A percentile compares a stretch with the other conserved stretches of the same genome.
These are phyloP conservation scores for Sebastes schlegelii DNA, from an alignment of 2,113 vertebrate genomes.

Conservation along the genomic window DNA sequence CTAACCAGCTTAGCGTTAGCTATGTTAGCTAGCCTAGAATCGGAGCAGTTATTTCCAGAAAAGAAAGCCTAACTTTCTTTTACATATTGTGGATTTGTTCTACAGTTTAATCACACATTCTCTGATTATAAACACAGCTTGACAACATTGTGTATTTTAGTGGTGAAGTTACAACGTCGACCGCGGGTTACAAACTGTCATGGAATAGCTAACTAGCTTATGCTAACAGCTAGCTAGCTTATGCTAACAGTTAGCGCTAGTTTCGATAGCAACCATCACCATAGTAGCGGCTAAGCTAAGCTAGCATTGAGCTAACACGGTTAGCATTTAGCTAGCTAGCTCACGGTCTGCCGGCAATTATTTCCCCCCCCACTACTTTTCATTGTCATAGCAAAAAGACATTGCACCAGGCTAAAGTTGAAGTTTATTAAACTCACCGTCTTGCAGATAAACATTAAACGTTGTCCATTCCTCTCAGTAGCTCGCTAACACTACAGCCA, in stretches of 20 bases:
- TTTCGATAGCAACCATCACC: neutral
- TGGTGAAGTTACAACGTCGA: conserved; percentile 27
- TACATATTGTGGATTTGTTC: neutral
- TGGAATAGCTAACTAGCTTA: conserved; percentile 24
- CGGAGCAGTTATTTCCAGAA: conserved; percentile 10
- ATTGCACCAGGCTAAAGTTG: neutral
- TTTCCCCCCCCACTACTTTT: conserved; percentile 23
- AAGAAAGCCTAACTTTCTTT: conserved; percentile 30
- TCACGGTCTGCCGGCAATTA: conserved; percentile 18
- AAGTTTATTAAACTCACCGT: conserved; percentile 74
- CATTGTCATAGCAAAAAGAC: neutral
- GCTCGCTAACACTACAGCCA: conserved; percentile 78
- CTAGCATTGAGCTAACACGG: conserved; percentile 34
- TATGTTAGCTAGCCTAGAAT: conserved; percentile 26
- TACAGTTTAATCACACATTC: neutral
- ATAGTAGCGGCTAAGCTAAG: conserved; percentile 49
- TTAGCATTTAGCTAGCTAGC: conserved; percentile 54
- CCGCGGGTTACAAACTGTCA: conserved; percentile 50
- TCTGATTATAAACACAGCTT: neutral
- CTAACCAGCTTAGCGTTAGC: conserved; percentile 43
- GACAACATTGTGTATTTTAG: neutral
- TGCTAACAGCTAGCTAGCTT: conserved; percentile 36
- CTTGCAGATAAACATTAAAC: conserved; percentile 75
- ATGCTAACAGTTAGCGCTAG: conserved; percentile 39
- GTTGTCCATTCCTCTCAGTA: conserved; percentile 83